phyloP scores from a whole-genome alignment of 2,113 vertebrate species.

The Aix galericulata region DNA sequence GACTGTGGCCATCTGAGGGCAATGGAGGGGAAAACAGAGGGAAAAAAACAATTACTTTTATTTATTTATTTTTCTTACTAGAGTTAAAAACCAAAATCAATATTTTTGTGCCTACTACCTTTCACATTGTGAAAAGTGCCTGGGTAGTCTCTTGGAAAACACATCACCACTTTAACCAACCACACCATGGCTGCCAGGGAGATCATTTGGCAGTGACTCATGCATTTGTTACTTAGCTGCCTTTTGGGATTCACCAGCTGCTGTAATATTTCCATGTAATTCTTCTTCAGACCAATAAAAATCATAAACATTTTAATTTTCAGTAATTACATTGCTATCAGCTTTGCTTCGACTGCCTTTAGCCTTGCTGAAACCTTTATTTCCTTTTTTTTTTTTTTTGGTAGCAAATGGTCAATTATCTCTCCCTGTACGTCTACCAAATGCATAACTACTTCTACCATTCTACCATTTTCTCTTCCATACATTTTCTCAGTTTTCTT shows the following conservation, averaged over 20 bases:
- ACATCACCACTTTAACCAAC: neutral
- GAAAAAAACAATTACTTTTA: neutral
- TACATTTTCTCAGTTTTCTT: neutral
- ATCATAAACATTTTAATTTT: constrained; percentile 50
- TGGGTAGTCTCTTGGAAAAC: neutral
- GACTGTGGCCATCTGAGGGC: accelerated
- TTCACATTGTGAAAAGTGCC: neutral
- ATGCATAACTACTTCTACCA: neutral
- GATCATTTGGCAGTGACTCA: neutral
- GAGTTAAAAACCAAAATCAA: neutral
- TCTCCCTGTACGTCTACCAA: neutral
- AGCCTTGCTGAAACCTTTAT: neutral
- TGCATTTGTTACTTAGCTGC: constrained; percentile 2
- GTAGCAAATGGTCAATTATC: neutral
- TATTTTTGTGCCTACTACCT: neutral
- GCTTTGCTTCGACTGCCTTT: constrained; percentile 16
- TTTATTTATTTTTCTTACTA: neutral
- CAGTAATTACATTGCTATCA: constrained; percentile 35
- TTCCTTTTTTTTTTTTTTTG: neutral
- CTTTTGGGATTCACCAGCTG: constrained; percentile 48
- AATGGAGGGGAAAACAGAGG: neutral
- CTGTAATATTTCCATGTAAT: neutral
- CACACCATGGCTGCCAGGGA: neutral
- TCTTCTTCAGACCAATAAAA: constrained; percentile 35
- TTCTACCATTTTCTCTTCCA: neutral